These are phyloP conservation scores for Sinocyclocheilus grahami DNA, from an alignment of 2,113 vertebrate species.

Conservation along the genomic window DNA sequence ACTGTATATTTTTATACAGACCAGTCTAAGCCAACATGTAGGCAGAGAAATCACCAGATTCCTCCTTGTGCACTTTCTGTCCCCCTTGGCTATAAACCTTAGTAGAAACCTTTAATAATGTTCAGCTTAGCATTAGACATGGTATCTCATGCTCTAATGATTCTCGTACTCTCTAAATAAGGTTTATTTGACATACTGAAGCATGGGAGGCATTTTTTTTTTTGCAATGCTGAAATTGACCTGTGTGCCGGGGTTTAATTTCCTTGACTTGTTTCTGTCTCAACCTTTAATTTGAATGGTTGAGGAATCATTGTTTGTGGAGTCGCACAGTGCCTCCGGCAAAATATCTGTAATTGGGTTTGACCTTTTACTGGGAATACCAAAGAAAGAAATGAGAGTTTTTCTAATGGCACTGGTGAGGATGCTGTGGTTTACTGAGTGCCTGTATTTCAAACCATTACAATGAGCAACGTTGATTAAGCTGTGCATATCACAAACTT, in stretches of 20 bases:
- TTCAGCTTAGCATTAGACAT: constrained; percentile 27
- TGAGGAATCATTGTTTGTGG: constrained; percentile 71
- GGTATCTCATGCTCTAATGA: constrained; percentile 34
- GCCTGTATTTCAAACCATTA: not conserved
- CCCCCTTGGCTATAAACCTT: not conserved
- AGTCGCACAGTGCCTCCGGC: constrained; percentile 76
- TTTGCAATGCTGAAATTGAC: constrained; percentile 75
- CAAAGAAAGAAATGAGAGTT: constrained; percentile 76
- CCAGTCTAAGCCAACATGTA: constrained; percentile 6
- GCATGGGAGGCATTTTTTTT: constrained; percentile 44
- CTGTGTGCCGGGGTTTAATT: constrained; percentile 72
- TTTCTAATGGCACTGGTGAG: constrained; percentile 77
- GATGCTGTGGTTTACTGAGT: constrained; percentile 46
- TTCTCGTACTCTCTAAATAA: constrained; percentile 36
- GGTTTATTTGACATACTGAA: constrained; percentile 35
- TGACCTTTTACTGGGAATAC: constrained; percentile 81
- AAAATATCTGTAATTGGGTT: constrained; percentile 80
- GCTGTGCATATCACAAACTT: not conserved
- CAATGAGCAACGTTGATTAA: constrained; percentile 9
- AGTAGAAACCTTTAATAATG: constrained; percentile 38
- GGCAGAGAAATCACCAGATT: constrained; percentile 20
- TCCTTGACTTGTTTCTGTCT: constrained; percentile 63
- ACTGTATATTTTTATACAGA: not conserved
- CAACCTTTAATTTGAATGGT: constrained; percentile 71
- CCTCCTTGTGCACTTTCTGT: constrained; percentile 12